Evolutionary conservation across 1,140 invertebrate genomes (phyloP), one percentile per base, ranked within the genome.

Genomic region (Temnothorax nylanderi): DNA sequence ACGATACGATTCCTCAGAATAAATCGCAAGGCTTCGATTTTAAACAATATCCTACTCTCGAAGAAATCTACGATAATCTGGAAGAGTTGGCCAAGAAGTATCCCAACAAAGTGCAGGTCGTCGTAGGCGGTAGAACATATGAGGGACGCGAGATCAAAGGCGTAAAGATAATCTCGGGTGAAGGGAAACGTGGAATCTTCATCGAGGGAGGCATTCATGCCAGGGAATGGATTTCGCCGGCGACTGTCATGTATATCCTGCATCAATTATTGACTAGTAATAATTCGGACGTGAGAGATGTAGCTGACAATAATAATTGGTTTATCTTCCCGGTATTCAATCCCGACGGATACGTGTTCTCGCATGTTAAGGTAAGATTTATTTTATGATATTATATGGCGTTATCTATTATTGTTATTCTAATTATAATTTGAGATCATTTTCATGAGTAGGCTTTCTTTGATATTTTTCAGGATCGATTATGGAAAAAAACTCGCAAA

Each of bases 271-370:
- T 98, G 1, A 34, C 13, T 62, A 62, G 32, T 13, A 7, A 34
- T 5, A 3, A 62, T 62, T 0, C 4, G 5, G 13, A 18, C 2
- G 60, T 62, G 5, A 34, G 2, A 34, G 16, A 0, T 34, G 6
- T 62, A 62, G 26, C 26, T 34, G 13, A 62, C 0, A 16, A 2
- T 62, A 1, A 34, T 62, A 62, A 62, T 62, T 62, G 60, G 60
- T 34, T 97, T 87, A 94, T 98, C 10, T 94, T 98, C 64, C 97
- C 97, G 0, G 95, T 96, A 49, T 91, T 96, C 3, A 98, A 98
- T 94, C 97, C 98, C 11, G 98, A 98, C 95, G 98, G 98, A 65
- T 98, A 97, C 92, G 97, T 96, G 51, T 98, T 96, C 90, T 96
- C 97, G 0, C 96, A 97, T 88, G 6, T 7, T 16, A 7, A 16